Evolutionary conservation across 2,888 invertebrate genomes (phyloP).

Genomic region (Homarus gammarus): DNA sequence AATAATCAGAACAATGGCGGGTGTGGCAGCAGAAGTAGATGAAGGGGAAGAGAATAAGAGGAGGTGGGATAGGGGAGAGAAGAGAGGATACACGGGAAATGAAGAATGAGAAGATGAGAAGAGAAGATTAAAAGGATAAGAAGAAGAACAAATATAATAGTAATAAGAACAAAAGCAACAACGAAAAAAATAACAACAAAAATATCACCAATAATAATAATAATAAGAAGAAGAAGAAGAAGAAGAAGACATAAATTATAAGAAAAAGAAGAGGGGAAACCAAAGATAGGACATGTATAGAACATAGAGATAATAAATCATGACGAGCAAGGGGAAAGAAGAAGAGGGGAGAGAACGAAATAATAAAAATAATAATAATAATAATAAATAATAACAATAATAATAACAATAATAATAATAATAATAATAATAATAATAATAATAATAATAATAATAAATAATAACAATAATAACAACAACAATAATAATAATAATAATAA

Average conservation of each 20-base stretch:
- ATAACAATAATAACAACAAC: too few relatives aligned
- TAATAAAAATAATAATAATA: not conserved
- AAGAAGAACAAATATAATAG: not conserved
- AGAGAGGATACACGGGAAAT: not conserved
- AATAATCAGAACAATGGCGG: not conserved
- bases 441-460: too few relatives aligned
- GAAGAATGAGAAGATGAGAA: not conserved
- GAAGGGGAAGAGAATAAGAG: not conserved
- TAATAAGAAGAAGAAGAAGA: not conserved
- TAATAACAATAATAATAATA: too few relatives aligned
- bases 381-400: not conserved
- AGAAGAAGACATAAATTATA: not conserved
- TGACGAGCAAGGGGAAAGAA: too few relatives aligned
- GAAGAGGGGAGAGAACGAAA: not conserved
- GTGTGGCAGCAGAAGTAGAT: not conserved
- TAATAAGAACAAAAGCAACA: not conserved
- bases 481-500: too few relatives aligned
- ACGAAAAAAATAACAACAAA: not conserved
- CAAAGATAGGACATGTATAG: not conserved
- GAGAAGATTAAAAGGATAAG: not conserved
- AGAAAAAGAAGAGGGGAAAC: not conserved
- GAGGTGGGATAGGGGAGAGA: not conserved
- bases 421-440: too few relatives aligned
- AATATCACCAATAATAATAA: not conserved
- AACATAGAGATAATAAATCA: too few relatives aligned